Evolutionary conservation across 2,888 invertebrate genomes (phyloP).

Genomic region (Amiota minor): DNA sequence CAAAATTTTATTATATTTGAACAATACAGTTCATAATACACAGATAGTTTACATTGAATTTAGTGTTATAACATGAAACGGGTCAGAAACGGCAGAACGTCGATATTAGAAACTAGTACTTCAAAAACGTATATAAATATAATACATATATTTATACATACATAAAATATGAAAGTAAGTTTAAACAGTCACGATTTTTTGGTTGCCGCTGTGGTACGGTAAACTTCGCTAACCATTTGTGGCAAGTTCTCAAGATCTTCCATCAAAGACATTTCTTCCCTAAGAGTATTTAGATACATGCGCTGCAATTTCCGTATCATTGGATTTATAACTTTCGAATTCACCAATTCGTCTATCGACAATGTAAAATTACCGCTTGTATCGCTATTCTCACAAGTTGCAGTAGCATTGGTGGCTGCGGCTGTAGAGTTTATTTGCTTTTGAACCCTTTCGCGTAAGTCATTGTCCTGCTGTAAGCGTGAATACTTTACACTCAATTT

Average conservation of each 20-base stretch:
- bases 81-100: too few species aligned
- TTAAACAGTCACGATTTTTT: too few species aligned
- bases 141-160: too few species aligned
- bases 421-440: not conserved
- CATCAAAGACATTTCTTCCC: conserved; percentile 62
- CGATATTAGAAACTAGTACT: too few species aligned
- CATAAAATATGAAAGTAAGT: too few species aligned
- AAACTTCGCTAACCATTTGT: conserved; percentile 55
- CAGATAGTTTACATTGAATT: too few species aligned
- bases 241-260: conserved; percentile 65
- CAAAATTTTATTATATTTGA: too few species aligned
- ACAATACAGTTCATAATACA: too few species aligned
- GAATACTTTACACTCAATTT: too few species aligned
- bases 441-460: conserved; percentile 38
- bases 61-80: too few species aligned
- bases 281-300: conserved; percentile 61
- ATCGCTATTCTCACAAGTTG: not conserved
- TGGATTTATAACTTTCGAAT: conserved; percentile 62
- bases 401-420: not conserved
- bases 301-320: conserved; percentile 63
- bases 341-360: conserved; percentile 56
- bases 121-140: too few species aligned
- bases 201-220: conserved; percentile 2
- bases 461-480: conserved; percentile 19
- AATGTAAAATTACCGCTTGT: too few species aligned